Percentiles rank a stretch among this genome's conserved stretches.
These are phyloP conservation scores for Planococcus citri DNA, from an alignment of 1,140 invertebrate species.

Conservation along the genomic window DNA sequence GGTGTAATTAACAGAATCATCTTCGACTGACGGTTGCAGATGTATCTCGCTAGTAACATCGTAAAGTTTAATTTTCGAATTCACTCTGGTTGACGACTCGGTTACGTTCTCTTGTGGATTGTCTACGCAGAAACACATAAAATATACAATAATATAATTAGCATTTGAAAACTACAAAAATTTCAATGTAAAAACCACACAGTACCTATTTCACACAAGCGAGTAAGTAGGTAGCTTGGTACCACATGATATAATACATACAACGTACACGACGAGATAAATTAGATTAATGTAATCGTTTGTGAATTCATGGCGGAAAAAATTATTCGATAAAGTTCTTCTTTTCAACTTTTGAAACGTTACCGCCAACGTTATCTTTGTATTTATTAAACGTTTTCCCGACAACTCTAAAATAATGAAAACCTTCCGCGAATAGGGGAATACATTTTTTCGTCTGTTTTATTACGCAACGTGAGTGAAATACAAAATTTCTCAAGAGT, in stretches of 20 bases:
- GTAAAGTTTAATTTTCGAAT: conserved; percentile 33
- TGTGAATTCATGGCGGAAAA: neutral
- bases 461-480: neutral
- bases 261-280: no score
- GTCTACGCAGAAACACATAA: conserved; percentile 34
- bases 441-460: neutral
- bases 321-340: neutral
- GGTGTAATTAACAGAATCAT: conserved; percentile 77
- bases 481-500: neutral
- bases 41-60: conserved; percentile 42
- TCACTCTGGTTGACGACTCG: conserved; percentile 32
- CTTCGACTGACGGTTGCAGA: conserved; percentile 66
- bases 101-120: conserved; percentile 43
- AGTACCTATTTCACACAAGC: no score
- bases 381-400: neutral
- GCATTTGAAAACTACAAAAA: no score
- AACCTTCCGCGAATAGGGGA: neutral
- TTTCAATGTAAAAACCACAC: no score
- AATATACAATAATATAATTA: no score
- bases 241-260: no score
- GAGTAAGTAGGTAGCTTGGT: no score
- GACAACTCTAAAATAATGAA: neutral
- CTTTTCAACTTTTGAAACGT: neutral
- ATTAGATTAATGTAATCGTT: neutral
- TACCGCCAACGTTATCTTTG: neutral